Evolutionary conservation across 2,113 vertebrate species (phyloP).

Genomic region (Gymnorhina tibicen): DNA sequence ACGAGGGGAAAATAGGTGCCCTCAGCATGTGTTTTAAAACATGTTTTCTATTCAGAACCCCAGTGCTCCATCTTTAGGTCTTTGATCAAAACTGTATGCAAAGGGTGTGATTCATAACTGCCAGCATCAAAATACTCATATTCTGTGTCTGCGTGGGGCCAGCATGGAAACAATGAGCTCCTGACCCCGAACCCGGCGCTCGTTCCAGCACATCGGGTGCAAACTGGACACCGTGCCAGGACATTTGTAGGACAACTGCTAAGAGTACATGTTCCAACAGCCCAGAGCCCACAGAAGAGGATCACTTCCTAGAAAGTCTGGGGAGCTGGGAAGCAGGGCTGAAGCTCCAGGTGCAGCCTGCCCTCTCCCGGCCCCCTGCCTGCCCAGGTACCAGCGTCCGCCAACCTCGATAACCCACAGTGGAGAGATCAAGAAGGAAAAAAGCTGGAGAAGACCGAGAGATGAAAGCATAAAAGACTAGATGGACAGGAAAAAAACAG

Average conservation of each 20-base stretch:
- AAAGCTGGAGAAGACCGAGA: neutral
- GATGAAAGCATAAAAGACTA: too few relatives aligned
- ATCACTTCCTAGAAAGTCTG: neutral
- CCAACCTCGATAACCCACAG: accelerated
- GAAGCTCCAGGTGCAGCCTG: conserved; percentile 40
- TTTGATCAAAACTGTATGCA: neutral
- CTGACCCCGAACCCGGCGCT: accelerated
- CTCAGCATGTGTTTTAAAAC: neutral
- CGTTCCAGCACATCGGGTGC: accelerated
- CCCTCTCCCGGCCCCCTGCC: conserved; percentile 42
- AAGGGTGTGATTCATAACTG: neutral
- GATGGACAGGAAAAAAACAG: neutral
- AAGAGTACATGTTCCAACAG: accelerated
- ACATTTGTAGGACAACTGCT: neutral
- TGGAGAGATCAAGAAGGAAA: neutral
- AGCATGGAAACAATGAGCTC: neutral
- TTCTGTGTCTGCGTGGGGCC: neutral
- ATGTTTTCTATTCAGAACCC: neutral
- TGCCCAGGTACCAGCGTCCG: accelerated
- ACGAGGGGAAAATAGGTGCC: neutral
- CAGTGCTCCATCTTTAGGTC: conserved; percentile 48
- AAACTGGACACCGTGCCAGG: neutral
- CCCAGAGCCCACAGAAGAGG: neutral
- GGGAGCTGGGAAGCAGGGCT: neutral
- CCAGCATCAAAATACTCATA: neutral